phyloP scores from a whole-genome alignment of 2,888 invertebrate species.

The Cremastinae sp. region DNA sequence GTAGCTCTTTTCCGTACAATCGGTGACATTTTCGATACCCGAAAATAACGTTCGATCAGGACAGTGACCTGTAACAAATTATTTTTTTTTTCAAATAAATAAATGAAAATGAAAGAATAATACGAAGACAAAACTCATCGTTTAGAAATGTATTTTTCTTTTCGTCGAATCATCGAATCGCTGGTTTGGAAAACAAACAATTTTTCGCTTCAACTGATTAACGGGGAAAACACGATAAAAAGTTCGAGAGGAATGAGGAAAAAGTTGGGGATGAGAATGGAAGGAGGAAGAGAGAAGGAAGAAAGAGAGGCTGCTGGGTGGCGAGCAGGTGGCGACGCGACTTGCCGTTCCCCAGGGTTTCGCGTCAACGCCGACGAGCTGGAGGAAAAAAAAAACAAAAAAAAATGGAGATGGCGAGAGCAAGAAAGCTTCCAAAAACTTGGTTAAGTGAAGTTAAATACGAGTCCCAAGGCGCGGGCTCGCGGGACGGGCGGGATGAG shows the following conservation, averaged over 20 bases:
- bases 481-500: slow-evolving; percentile 5
- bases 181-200: background rate
- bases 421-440: slow-evolving; percentile 67
- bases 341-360: slow-evolving; percentile 74
- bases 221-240: background rate
- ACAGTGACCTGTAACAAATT: slow-evolving; percentile 4
- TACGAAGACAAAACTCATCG: background rate
- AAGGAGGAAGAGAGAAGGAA: slow-evolving; percentile 11
- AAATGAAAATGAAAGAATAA: background rate
- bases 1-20: slow-evolving; percentile 40
- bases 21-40: slow-evolving; percentile 12
- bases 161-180: background rate
- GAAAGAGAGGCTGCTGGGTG: slow-evolving; percentile 50
- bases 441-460: slow-evolving; percentile 80
- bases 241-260: slow-evolving; percentile 4
- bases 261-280: slow-evolving; percentile 33
- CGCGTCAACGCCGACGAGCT: slow-evolving; percentile 77
- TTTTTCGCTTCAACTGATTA: background rate
- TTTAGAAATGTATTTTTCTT: background rate
- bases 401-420: background rate
- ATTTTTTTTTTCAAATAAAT: too few species aligned
- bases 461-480: slow-evolving; percentile 75
- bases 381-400: too few species aligned
- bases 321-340: slow-evolving; percentile 65
- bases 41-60: slow-evolving; percentile 8